Base-by-base conservation (phyloP, 2,888 invertebrate species). In the Dynastes maya region DNA sequence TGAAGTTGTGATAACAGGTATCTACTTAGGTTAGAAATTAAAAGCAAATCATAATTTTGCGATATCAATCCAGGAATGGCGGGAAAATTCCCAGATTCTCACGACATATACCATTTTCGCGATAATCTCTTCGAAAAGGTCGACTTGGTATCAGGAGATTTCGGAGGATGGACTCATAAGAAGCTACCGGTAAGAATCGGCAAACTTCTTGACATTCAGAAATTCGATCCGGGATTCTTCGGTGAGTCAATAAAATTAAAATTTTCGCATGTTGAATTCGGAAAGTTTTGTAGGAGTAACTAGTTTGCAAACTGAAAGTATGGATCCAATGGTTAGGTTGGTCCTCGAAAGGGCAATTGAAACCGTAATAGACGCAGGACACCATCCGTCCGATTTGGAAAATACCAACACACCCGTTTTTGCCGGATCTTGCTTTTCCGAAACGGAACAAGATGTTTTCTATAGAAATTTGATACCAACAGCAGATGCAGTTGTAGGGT, bases 111-210 rank as follows among this genome's bases (percentile, higher is more conserved):
- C 68, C 93, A 95, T 16, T 16, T 16, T 16, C 16, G 16, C 16
- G 16, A 16, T 16, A 16, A 16, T 16, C 16, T 16, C 16, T 82
- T 94, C 84, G 93, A 94, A 85, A 94, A 95, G 88, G 92, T 95
- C 82, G 97, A 98, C 85, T 92, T 97, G 90, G 93, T 97, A 78
- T 95, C 96, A 75, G 95, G 93, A 32, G 95, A 95, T 84, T 92
- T 92, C 81, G 91, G 94, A 53, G 91, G 96, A 82, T 97, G 96
- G 96, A 91, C 92, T n/a, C 93, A 91, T 82, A 89, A 90, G 3
- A 91, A 91, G 83, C 89, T 92, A 22, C 92, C 92, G 0, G 86
- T 87, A 82, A 89, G 95, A 8, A 92, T 93, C 0, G 96, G 96
- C 27, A 95, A 95, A 87, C 89, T 92, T 0, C 88, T 88, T 74